Base-by-base conservation (phyloP, 1,140 invertebrate species). In the Leptopilina clavipes region DNA sequence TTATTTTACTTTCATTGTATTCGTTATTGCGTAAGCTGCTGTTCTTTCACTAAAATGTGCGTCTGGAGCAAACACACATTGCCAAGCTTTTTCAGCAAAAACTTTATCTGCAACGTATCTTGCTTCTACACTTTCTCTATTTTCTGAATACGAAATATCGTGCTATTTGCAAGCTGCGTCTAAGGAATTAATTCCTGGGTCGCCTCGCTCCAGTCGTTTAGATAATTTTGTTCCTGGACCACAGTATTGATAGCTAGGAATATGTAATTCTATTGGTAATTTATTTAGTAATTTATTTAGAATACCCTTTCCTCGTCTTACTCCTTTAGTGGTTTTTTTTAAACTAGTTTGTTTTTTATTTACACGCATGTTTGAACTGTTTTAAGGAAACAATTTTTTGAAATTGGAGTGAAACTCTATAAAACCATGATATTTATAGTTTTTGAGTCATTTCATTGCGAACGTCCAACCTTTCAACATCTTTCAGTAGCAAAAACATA, bases 81-180 rank as follows among this genome's bases (percentile, higher is more conserved):
- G 7, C 14, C 48, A 52, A 17, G 48, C 48, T 52, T n/a, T 17
- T 14, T 14, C n/a, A 5, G 48, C 12, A 17, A 17, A n/a, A 17
- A 17, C 48, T n/a, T 1, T n/a, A 17, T 52, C 48, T n/a, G 48
- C 48, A 17, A n/a, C 12, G 48, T 52, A 18, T 52, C 48, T 17
- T 9, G 48, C 14, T 52, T 52, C 48, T 7, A 52, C 2, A 17
- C 17, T 52, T 17, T 52, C 14, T 3, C 48, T n/a, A 48, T 48
- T 71, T 22, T 52, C 18, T 10, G 52, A 25, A 79, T 91, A 91
- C 7, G 83, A 31, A 52, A 84, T 82, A 72, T 85, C 80, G 75
- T 85, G 84, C 18, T 76, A 40, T 75, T 77, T 80, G 71, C 83
- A 85, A 25, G 83, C 77, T 37, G 59, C 45, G 74, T 84, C 84